Conservation (phyloP, 2,888 invertebrate species). For the Diabrotica balteata region DNA sequence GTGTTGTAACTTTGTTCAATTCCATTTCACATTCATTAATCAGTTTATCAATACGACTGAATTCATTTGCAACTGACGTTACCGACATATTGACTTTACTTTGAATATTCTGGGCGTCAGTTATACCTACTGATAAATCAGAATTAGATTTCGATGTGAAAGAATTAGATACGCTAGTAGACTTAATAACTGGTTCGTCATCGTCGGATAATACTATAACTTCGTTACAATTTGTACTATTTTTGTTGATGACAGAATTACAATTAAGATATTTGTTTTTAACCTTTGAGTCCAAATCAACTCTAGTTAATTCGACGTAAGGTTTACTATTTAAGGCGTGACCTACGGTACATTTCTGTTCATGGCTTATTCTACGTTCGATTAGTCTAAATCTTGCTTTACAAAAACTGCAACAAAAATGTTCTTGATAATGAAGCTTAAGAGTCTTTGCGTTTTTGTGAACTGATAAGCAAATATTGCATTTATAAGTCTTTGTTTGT, state of each 20-base stretch:
- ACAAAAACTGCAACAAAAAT: conserved; percentile 8
- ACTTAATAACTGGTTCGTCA: not conserved
- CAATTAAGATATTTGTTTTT: not conserved
- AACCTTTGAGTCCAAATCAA: not conserved
- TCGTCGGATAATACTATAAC: conserved; percentile 17
- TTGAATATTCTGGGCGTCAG: no score
- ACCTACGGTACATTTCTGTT: conserved; percentile 1
- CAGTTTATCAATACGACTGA: no score
- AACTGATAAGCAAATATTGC: no score
- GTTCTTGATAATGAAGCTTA: not conserved
- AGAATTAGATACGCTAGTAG: no score
- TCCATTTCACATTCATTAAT: no score
- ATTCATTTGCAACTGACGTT: no score
- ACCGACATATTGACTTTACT: no score
- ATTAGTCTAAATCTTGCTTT: not conserved
- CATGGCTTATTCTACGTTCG: not conserved
- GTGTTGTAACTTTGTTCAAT: not conserved
- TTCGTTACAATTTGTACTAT: not conserved
- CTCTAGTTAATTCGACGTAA: not conserved
- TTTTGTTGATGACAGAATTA: not conserved
- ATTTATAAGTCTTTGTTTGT: no score
- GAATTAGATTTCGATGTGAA: no score
- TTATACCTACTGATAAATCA: no score
- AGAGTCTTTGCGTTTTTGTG: no score
- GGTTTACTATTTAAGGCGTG: not conserved